Evolutionary conservation across 1,140 invertebrate species (phyloP).

Genomic region (Brachionus manjavacas): DNA sequence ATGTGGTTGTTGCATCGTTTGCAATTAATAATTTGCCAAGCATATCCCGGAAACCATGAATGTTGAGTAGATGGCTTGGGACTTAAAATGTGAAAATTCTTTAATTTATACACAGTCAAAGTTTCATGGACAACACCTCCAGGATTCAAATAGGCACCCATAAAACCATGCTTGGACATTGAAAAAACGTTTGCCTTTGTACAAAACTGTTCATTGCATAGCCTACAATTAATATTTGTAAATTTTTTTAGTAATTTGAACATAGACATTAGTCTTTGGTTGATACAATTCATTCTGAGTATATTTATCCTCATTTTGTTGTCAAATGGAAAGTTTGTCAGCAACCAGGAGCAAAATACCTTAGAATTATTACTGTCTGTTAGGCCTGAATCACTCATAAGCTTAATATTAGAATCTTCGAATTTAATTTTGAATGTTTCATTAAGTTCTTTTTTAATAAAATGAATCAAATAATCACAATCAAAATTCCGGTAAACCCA

Average conservation of each 20-base stretch:
- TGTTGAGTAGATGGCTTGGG: constrained; percentile 66
- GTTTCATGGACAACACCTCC: constrained; percentile 74
- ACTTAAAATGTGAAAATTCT: constrained; percentile 58
- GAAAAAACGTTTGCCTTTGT: constrained; percentile 65
- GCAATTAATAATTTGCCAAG: constrained; percentile 73
- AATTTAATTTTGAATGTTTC: constrained; percentile 18
- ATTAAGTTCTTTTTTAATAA: constrained; percentile 34
- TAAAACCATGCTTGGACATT: constrained; percentile 74
- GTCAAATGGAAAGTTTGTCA: constrained; percentile 37
- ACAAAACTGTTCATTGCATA: constrained; percentile 22
- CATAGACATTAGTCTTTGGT: constrained; percentile 27
- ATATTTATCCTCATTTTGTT: constrained; percentile 19
- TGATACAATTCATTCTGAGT: constrained; percentile 34
- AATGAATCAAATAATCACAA: constrained; percentile 29
- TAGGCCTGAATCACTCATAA: background rate
- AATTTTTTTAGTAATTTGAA: constrained; percentile 13
- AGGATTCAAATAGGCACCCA: constrained; percentile 76
- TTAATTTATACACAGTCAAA: constrained; percentile 67
- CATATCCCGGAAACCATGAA: constrained; percentile 75
- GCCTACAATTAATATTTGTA: constrained; percentile 36
- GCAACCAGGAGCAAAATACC: constrained; percentile 21
- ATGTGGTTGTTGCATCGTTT: constrained; percentile 66
- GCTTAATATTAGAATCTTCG: background rate
- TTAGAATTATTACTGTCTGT: background rate
- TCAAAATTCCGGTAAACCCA: constrained; percentile 31